Evolutionary conservation across 2,113 vertebrate species (phyloP), one percentile per base, ranked within the genome.

Genomic region (Telmatochromis brachygnathus): DNA sequence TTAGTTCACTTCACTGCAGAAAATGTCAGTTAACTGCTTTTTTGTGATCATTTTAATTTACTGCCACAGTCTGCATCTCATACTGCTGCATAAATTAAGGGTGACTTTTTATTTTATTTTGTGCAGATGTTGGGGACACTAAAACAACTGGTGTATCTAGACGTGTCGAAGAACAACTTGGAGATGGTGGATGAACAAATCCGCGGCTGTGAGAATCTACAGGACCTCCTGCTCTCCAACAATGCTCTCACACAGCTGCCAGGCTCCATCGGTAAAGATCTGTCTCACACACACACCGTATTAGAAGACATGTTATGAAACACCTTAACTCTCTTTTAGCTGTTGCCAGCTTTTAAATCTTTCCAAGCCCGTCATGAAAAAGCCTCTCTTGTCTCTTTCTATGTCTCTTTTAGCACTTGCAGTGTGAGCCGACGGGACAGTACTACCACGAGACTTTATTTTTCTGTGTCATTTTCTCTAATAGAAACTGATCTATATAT

Each of bases 151-250:
- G 95, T 96, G 4, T 99, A 99, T 94, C 95, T 99, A 93, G 99
- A 99, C 83, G 96, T 99, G 94, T 99, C 99, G 82, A 99, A 99
- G 96, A 99, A 99, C 96, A 99, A 97, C 93, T 94, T 99, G 94
- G 99, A 99, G 94, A 96, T 97, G 95, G 95, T 99, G 33, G 98
- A 99, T 87, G 98, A 99, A 95, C 97, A 98, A 92, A 97, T 99
- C 95, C 97, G 97, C 23, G 97, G 97, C 86, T 99, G 98, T 95
- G 98, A 99, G 94, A 98, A 93, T 84, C 96, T 99, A 58, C 98
- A 98, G 92, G 99, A 99, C 83, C 94, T 99, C 4, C 95, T 99
- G 47, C 96, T 99, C 45, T 99, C 98, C 84, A 99, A 97, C 95
- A 99, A 99, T 65, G 96, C 98, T 30, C 97, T 99, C 91, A 97